Evolutionary conservation across 2,113 vertebrate species (phyloP).

Genomic region (Tringa solitaria): DNA sequence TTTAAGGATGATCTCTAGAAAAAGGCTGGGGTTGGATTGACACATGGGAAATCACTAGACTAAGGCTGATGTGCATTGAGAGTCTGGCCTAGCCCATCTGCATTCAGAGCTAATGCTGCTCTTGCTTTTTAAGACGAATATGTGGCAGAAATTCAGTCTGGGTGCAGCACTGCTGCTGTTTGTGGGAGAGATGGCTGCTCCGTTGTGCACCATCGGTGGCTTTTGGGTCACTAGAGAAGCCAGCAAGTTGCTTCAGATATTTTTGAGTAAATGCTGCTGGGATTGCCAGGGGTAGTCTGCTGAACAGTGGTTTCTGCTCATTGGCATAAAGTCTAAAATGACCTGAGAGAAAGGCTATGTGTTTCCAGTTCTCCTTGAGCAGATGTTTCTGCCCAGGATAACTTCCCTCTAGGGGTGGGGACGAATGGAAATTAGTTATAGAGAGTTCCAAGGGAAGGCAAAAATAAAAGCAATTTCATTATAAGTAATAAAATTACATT

Average conservation of each 20-base stretch:
- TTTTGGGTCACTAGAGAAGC: neutral
- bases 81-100: neutral
- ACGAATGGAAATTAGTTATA: neutral
- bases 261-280: neutral
- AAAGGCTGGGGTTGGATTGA: neutral
- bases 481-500: neutral
- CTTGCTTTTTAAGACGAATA: neutral
- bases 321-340: neutral
- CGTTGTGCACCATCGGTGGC: rapidly evolving
- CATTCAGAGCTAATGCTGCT: neutral
- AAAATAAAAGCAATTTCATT: slow-evolving; percentile 9
- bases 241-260: neutral
- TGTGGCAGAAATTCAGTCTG: neutral
- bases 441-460: neutral
- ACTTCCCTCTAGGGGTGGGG: neutral
- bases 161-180: neutral
- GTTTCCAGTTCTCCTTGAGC: neutral
- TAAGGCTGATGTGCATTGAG: neutral
- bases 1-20: neutral
- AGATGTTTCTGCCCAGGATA: neutral
- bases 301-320: neutral
- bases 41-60: neutral
- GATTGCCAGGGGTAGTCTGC: neutral
- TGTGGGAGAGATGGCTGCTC: neutral
- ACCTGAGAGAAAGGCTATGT: neutral